Evolutionary conservation across 2,888 invertebrate genomes (phyloP), one percentile per base, ranked within the genome.

Genomic region (Zaprionus obscuricornis): DNA sequence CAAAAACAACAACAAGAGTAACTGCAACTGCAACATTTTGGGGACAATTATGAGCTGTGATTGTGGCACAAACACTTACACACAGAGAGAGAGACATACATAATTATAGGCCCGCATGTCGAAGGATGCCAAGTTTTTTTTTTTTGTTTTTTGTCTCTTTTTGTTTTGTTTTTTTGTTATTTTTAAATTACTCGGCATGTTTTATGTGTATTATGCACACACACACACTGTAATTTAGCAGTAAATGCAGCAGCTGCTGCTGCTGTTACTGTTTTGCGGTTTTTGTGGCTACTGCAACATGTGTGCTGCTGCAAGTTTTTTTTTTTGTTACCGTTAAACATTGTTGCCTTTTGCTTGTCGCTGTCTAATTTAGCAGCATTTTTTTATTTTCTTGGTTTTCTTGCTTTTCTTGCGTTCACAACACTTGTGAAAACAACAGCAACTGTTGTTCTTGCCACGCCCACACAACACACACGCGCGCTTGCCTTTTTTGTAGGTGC

Each of bases 141-240:
- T 42, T 22, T 8, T 14, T 31, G 16, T 20, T n/a, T 16, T 27
- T 10, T 6, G 11, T 6, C 1, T 29, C n/a, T 8, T 4, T 17
- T 6, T 10, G 20, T 11, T 17, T 47, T 47, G 3, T 34, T 47
- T 47, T 66, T 26, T 27, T 74, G 83, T 85, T 79, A 78, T 82
- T 79, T 78, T 79, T 85, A 85, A 79, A 79, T 78, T 85, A 79
- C n/a, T n/a, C n/a, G n/a, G n/a, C n/a, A n/a, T 68, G 74, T 74
- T 63, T 62, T 60, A 52, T 67, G 56, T 36, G 34, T 14, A 33
- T n/a, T n/a, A n/a, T n/a, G n/a, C 14, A 17, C 33, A 17, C 17
- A 27, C 46, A 8, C 50, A 24, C 36, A 63, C 58, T 68, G 51
- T 57, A 64, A 83, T 76, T 76, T 73, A 10, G 34, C 14, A 8